Evolutionary conservation across 2,113 vertebrate species (phyloP).

Genomic region (Origma solitaria): DNA sequence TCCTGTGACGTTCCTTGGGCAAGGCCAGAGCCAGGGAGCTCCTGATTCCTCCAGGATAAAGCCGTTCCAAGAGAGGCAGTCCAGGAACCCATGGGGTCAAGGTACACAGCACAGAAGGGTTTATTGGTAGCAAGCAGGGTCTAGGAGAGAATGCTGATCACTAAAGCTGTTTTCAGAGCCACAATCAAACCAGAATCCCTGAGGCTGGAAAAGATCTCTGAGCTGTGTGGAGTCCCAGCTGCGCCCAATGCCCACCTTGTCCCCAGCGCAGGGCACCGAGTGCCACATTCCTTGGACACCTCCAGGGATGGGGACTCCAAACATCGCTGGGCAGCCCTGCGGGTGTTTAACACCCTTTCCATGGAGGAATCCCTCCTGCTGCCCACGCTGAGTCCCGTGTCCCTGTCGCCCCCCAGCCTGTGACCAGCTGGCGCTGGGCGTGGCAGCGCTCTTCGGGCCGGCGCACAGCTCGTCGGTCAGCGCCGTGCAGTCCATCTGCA

Average conservation of each 20-base stretch:
- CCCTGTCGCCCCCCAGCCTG: slow-evolving; percentile 74
- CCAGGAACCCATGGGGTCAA: not conserved
- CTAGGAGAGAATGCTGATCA: not conserved
- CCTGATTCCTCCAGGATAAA: not conserved
- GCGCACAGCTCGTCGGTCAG: slow-evolving; percentile 95
- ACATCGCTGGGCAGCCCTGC: not conserved
- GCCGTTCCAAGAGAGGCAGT: not conserved
- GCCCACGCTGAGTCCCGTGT: too few relatives aligned
- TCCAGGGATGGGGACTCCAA: not conserved
- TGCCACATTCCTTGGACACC: too few relatives aligned
- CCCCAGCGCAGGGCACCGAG: too few relatives aligned
- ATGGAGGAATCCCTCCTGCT: fast-evolving
- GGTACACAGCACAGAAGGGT: not conserved
- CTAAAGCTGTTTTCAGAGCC: not conserved
- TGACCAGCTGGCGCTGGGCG: slow-evolving; percentile 93
- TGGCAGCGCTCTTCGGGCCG: slow-evolving; percentile 92
- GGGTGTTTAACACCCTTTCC: not conserved
- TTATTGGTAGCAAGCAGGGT: not conserved
- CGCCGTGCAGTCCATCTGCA: slow-evolving; percentile 96
- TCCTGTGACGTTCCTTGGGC: not conserved
- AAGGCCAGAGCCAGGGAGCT: not conserved
- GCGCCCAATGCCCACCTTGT: fast-evolving
- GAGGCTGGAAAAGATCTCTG: fast-evolving
- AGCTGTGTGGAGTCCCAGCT: fast-evolving
- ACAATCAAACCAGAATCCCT: not conserved